A percentile compares a stretch with the other conserved stretches of the same genome.
phyloP scores from a whole-genome alignment of 2,113 vertebrate genomes.

The Cynocephalus volans region DNA sequence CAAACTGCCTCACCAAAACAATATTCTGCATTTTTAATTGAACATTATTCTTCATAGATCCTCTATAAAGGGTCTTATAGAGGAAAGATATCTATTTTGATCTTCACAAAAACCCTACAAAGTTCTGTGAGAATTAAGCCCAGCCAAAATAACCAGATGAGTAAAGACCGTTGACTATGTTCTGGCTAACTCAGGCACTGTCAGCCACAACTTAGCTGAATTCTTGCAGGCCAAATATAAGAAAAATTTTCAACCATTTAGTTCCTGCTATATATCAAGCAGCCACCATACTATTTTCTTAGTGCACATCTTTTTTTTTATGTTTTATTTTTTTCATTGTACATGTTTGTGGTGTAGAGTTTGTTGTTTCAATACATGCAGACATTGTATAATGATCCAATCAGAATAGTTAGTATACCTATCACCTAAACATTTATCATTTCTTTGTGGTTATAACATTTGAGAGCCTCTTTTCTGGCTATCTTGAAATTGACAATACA shows the following conservation, averaged over 20 bases:
- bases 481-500: too few relatives aligned
- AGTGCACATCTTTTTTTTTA: not conserved
- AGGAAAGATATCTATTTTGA: conserved; percentile 48
- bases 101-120: not conserved
- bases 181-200: not conserved
- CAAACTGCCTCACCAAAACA: not conserved
- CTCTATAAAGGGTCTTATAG: not conserved
- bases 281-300: not conserved
- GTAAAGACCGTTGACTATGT: not conserved
- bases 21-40: not conserved
- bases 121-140: not conserved
- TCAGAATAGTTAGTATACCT: too few relatives aligned
- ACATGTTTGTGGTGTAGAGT: too few relatives aligned
- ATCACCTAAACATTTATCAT: too few relatives aligned
- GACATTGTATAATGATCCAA: too few relatives aligned
- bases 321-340: too few relatives aligned
- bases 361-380: too few relatives aligned
- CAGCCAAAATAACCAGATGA: not conserved
- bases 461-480: too few relatives aligned
- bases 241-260: not conserved
- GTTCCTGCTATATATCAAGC: not conserved
- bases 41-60: not conserved
- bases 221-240: conserved; percentile 15
- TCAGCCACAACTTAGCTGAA: not conserved
- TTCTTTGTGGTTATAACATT: too few relatives aligned